These are phyloP conservation scores for Pyrrhia umbra DNA, from an alignment of 2,888 invertebrate genomes.

Conservation along the genomic window DNA sequence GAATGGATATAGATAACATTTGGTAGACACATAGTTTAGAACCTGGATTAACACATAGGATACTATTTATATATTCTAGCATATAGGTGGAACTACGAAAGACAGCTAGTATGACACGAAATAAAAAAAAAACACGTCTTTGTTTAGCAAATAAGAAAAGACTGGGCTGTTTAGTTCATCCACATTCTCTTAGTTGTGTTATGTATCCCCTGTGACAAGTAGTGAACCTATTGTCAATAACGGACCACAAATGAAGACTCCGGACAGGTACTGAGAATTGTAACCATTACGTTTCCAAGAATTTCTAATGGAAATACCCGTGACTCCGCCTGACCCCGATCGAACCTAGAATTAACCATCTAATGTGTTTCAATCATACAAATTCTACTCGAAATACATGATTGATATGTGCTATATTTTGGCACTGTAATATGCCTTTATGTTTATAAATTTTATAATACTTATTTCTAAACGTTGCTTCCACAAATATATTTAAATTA, in stretches of 20 bases:
- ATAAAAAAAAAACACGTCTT: too few relatives aligned
- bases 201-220: too few relatives aligned
- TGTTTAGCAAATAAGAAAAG: too few relatives aligned
- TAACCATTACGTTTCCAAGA: neutral
- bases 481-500: slow-evolving; percentile 58
- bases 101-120: too few relatives aligned
- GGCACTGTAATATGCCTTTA: neutral
- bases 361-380: neutral
- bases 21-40: too few relatives aligned
- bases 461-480: neutral
- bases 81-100: too few relatives aligned
- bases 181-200: too few relatives aligned
- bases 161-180: too few relatives aligned
- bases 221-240: too few relatives aligned
- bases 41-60: too few relatives aligned
- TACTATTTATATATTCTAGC: too few relatives aligned
- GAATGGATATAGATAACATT: too few relatives aligned
- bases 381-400: neutral
- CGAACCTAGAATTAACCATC: neutral
- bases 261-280: neutral
- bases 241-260: neutral
- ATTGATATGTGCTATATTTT: neutral
- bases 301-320: slow-evolving; percentile 1
- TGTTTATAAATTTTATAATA: neutral
- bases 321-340: slow-evolving; percentile 1